Percentiles rank a stretch among this genome's conserved stretches.
Evolutionary conservation across 1,140 invertebrate genomes (phyloP).

Genomic region (Tetramorium parvispinum): DNA sequence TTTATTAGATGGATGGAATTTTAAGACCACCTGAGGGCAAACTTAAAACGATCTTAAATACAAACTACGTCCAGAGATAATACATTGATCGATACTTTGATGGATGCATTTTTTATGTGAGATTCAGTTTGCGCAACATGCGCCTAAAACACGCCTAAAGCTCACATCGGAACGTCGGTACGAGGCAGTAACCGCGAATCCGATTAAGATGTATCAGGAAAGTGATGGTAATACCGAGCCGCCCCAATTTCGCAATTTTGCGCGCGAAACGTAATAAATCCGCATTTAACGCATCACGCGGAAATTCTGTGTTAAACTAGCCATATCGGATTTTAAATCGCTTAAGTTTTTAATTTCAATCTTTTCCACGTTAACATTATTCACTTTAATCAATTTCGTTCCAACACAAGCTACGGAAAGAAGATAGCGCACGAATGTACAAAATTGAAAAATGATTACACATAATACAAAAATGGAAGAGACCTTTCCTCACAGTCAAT

Average conservation of each 20-base stretch:
- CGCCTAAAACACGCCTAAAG: neutral
- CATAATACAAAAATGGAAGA: neutral
- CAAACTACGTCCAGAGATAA: neutral
- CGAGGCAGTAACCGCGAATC: neutral
- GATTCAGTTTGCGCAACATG: neutral
- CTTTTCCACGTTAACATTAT: neutral
- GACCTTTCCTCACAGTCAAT: neutral
- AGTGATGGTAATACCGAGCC: neutral
- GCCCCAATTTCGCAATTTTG: constrained; percentile 8
- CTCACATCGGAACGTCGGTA: neutral
- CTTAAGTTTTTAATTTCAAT: neutral
- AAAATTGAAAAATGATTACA: neutral
- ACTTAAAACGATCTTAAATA: neutral
- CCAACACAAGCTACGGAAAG: neutral
- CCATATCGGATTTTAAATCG: neutral
- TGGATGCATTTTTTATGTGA: neutral
- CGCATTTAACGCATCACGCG: neutral
- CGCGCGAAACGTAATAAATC: neutral
- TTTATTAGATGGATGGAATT: neutral
- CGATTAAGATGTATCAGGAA: constrained; percentile 12
- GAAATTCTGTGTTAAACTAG: neutral
- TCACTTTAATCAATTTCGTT: neutral
- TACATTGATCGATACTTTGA: neutral
- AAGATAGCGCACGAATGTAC: neutral
- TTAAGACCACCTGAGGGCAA: neutral